Evolutionary conservation across 2,888 invertebrate genomes (phyloP), one percentile per base, ranked within the genome.

Genomic region (Azorinus chamasolen): DNA sequence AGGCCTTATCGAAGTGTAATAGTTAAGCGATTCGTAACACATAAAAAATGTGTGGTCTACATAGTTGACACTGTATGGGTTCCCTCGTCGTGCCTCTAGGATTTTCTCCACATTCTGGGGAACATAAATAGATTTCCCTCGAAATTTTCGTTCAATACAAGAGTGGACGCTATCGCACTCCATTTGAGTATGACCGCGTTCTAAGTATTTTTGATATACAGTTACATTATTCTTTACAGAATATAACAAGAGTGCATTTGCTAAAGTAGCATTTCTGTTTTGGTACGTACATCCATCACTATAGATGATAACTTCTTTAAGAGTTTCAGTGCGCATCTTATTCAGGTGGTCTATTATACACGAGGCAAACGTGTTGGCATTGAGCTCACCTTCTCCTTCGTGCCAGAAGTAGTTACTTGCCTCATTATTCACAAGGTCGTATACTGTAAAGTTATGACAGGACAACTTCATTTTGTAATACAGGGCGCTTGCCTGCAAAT

Each of bases 381-480:
- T 43, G 22, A 74, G 37, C 2, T 46, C 68, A 20, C 58, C 57
- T 58, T 74, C 68, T 18, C 59, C 75, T 43, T 83, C 81, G 45
- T 81, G 68, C 78, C 79, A 81, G 45, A 83, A 78, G 18, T 79
- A 83, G 41, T 75, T 75, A 24, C 22, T 48, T 16, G 66, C 68
- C 43, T 65, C 57, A 16, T 65, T 55, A 6, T 57, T 48, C 14
- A 16, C 20, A 22, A 74, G 22, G 39, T 76, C 68, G 37, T 54
- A 79, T 16, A 72, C 55, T 16, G 77, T 77, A 65, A 71, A 80
- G 45, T 80, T 72, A 57, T 77, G 77, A 59, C 77, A 77, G 12
- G 63, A 64, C n/a, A 80, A 45, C 57, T 80, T 80, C 16, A 61
- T 73, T 55, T 80, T 77, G 57, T 75, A 83, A 39, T 83, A 83